Evolutionary conservation across 2,113 vertebrate species (phyloP).

Genomic region (Willisornis vidua): DNA sequence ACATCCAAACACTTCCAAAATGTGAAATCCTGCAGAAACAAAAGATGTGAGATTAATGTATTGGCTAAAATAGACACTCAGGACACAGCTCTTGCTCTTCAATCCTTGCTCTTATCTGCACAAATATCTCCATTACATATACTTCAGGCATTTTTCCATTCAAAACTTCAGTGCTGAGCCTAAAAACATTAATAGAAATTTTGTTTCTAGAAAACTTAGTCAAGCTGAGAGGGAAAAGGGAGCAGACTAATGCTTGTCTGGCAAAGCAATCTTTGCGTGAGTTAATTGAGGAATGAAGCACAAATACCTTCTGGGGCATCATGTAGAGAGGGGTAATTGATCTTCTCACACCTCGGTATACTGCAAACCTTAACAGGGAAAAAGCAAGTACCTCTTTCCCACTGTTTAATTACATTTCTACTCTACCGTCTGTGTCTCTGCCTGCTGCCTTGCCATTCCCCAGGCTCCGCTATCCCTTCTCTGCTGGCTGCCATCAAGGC

Average conservation of each 20-base stretch:
- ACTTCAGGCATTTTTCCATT: background rate
- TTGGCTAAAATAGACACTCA: background rate
- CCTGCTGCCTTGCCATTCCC: background rate
- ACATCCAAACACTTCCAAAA: background rate
- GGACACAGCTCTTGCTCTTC: background rate
- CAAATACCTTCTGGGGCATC: background rate
- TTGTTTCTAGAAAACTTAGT: background rate
- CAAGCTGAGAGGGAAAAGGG: background rate
- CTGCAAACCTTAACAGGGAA: background rate
- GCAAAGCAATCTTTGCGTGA: background rate
- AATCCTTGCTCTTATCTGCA: background rate
- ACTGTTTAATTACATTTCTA: conserved; percentile 2
- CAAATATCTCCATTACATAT: background rate
- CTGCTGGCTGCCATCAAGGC: background rate
- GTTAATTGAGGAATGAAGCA: conserved; percentile 41
- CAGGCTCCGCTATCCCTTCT: background rate
- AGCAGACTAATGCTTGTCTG: background rate
- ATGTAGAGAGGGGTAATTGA: conserved; percentile 27
- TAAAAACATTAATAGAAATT: background rate
- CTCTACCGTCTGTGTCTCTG: background rate
- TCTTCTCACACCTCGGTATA: background rate
- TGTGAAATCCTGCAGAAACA: background rate
- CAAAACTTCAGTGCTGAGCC: background rate
- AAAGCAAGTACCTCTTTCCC: background rate
- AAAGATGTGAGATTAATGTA: background rate